Percentiles rank a stretch among this genome's conserved stretches.
Evolutionary conservation across 2,797 vertebrate genomes (phyloP).

Genomic region (Sarcophilus harrisii): DNA sequence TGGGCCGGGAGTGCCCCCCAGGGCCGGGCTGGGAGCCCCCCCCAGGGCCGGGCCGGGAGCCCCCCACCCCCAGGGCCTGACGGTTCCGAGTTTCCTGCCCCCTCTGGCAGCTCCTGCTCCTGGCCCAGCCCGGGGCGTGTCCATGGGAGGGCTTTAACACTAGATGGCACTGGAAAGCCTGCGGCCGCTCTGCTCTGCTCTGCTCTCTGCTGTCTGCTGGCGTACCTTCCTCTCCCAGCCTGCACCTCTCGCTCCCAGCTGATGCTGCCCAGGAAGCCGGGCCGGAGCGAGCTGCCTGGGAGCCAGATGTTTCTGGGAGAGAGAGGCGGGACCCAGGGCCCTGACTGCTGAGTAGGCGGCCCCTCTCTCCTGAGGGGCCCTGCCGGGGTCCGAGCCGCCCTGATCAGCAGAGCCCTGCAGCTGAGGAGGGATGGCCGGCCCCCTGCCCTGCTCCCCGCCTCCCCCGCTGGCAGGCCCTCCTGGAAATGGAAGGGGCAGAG

Average conservation of each 20-base stretch:
- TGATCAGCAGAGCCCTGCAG: background rate
- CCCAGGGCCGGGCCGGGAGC: no score
- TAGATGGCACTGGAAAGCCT: conserved; percentile 31
- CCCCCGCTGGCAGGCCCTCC: background rate
- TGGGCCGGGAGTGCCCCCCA: no score
- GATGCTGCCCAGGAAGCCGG: background rate
- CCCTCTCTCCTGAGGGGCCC: background rate
- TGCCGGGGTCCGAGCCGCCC: background rate
- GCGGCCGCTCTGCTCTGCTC: background rate
- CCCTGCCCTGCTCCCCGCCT: background rate
- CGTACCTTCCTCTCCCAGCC: conserved; percentile 11
- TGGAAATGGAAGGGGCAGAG: background rate
- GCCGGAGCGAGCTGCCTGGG: background rate
- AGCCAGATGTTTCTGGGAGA: background rate
- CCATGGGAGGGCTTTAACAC: background rate
- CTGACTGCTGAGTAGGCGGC: background rate
- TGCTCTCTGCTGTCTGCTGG: background rate
- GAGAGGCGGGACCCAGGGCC: no score
- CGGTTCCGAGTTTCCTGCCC: no score
- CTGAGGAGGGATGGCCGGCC: background rate
- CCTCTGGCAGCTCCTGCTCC: background rate
- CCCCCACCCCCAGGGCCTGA: no score
- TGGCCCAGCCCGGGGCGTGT: background rate
- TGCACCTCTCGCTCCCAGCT: background rate
- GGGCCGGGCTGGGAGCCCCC: no score